Evolutionary conservation across 2,113 vertebrate species (phyloP).

Genomic region (Dromaius novaehollandiae): DNA sequence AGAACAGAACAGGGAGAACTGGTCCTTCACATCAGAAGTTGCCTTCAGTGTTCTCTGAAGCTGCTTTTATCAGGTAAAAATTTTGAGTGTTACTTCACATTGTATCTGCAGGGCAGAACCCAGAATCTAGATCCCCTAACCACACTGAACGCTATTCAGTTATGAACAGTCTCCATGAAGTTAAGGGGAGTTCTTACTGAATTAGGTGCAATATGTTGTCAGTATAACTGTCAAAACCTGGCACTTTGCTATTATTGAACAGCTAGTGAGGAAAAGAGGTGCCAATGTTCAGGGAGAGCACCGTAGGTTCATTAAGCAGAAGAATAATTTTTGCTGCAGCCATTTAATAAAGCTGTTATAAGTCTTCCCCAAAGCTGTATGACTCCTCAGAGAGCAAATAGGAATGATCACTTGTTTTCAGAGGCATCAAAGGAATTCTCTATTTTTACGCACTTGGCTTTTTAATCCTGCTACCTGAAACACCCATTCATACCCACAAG

Average conservation of each 20-base stretch:
- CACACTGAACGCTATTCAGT: neutral
- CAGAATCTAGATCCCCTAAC: neutral
- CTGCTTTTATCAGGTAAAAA: neutral
- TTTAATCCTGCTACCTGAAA: neutral
- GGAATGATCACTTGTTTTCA: neutral
- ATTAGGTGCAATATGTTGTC: neutral
- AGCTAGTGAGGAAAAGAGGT: rapidly evolving
- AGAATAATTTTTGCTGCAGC: neutral
- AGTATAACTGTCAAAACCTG: neutral
- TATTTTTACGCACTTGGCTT: neutral
- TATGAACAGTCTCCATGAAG: neutral
- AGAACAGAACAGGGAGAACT: neutral
- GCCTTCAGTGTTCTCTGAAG: neutral
- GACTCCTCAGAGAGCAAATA: neutral
- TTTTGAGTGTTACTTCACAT: neutral
- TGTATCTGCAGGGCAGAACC: neutral
- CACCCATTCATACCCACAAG: neutral
- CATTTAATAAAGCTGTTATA: neutral
- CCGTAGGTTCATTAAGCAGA: neutral
- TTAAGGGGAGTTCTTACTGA: neutral
- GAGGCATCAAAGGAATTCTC: neutral
- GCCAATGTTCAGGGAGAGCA: neutral
- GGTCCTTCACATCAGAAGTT: neutral
- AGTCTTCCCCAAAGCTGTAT: neutral
- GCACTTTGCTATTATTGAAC: neutral